phyloP scores from a whole-genome alignment of 1,140 invertebrate genomes.

The Teleogryllus occipitalis region DNA sequence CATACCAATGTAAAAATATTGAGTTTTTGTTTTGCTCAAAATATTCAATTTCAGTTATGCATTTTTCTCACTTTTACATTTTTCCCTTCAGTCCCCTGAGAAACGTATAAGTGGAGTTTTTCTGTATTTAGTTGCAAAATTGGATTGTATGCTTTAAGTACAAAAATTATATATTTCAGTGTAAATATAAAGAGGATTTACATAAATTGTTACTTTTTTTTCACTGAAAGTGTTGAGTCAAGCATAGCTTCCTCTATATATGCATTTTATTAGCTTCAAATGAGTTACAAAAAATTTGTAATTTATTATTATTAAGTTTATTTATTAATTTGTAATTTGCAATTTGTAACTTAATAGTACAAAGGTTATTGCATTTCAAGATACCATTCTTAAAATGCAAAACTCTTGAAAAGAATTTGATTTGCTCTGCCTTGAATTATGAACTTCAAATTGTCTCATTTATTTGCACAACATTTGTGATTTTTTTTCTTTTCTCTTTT shows the following conservation, averaged over 20 bases:
- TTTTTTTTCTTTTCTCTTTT: too few relatives aligned
- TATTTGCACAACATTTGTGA: not conserved
- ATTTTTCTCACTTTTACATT: too few relatives aligned
- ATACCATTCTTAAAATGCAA: not conserved
- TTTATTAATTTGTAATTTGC: too few relatives aligned
- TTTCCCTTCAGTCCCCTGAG: too few relatives aligned
- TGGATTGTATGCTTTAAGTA: not conserved
- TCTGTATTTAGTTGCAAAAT: not conserved
- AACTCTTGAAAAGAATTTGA: not conserved
- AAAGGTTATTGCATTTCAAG: not conserved
- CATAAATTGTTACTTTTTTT: not conserved
- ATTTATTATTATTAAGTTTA: too few relatives aligned
- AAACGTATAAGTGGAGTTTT: too few relatives aligned
- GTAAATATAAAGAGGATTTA: not conserved
- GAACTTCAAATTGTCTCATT: not conserved
- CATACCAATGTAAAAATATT: too few relatives aligned
- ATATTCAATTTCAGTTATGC: too few relatives aligned
- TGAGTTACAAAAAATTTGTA: too few relatives aligned
- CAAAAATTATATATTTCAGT: conserved; percentile 11
- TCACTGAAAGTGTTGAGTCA: not conserved
- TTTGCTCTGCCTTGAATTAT: not conserved
- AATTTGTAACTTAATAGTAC: not conserved
- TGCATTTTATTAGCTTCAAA: too few relatives aligned
- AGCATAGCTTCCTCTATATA: not conserved
- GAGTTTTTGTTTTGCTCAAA: too few relatives aligned